Evolutionary conservation across 2,888 invertebrate species (phyloP).

Genomic region (Halictus quadricinctus): DNA sequence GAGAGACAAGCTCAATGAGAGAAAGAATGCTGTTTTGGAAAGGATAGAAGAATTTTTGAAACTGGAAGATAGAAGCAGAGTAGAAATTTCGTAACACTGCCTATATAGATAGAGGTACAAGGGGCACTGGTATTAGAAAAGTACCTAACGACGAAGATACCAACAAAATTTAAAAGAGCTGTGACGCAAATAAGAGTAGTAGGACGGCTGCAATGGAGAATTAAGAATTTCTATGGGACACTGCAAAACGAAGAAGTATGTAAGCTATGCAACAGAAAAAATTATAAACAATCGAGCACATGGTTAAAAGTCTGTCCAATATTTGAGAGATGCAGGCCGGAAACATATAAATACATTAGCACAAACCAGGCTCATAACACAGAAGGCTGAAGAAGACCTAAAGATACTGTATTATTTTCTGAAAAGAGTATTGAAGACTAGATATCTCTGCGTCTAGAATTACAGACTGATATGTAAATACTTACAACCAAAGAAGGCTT

Average conservation of each 20-base stretch:
- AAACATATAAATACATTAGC: background rate
- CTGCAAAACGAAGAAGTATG: background rate
- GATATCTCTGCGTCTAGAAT: background rate
- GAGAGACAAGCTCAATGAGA: background rate
- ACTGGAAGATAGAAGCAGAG: background rate
- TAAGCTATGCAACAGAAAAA: background rate
- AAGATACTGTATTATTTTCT: conserved; percentile 7
- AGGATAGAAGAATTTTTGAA: background rate
- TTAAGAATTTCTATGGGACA: background rate
- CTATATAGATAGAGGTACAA: background rate
- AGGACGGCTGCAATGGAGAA: background rate
- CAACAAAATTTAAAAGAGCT: background rate
- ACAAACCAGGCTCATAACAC: background rate
- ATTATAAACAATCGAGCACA: background rate
- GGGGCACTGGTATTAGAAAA: background rate
- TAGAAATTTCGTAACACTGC: background rate
- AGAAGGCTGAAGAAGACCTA: background rate
- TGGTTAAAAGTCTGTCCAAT: background rate
- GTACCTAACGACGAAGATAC: background rate
- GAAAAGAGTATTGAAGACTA: conserved; percentile 13
- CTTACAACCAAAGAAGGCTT: conserved; percentile 2
- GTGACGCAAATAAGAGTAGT: background rate
- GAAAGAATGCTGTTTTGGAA: too few relatives aligned
- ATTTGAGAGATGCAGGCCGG: background rate
- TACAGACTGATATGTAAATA: background rate